A percentile compares a stretch with the other conserved stretches of the same genome.
phyloP scores from a whole-genome alignment of 2,797 vertebrate species.

The Falco concolor region DNA sequence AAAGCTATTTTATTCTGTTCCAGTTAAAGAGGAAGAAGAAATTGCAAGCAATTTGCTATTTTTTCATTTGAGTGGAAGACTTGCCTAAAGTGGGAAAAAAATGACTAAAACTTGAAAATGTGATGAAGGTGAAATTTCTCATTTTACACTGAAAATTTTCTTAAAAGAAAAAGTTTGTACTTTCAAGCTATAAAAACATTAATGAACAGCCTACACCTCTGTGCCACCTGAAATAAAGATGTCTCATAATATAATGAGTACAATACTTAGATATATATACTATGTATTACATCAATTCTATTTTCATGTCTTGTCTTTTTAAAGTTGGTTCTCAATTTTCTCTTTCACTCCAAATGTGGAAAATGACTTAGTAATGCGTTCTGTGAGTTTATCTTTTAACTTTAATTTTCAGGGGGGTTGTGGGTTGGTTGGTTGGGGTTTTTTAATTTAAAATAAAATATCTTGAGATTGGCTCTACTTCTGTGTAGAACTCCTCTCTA shows the following conservation, averaged over 20 bases:
- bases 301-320: neutral
- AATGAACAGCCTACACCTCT: neutral
- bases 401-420: no score
- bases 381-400: neutral
- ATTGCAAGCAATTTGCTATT: neutral
- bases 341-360: neutral
- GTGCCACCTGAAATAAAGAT: neutral
- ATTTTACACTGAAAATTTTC: neutral
- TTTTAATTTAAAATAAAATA: neutral
- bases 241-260: neutral
- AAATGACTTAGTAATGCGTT: neutral
- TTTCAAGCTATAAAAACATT: neutral
- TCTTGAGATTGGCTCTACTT: neutral
- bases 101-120: neutral
- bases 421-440: accelerated
- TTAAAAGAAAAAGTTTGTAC: neutral
- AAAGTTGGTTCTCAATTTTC: neutral
- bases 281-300: neutral
- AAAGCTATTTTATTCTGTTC: neutral
- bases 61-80: neutral
- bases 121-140: neutral
- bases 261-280: neutral
- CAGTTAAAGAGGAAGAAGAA: neutral
- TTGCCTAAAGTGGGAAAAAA: neutral
- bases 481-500: neutral